Conservation (phyloP, 2,888 invertebrate genomes). For the Hirtodrosophila trivittata region DNA sequence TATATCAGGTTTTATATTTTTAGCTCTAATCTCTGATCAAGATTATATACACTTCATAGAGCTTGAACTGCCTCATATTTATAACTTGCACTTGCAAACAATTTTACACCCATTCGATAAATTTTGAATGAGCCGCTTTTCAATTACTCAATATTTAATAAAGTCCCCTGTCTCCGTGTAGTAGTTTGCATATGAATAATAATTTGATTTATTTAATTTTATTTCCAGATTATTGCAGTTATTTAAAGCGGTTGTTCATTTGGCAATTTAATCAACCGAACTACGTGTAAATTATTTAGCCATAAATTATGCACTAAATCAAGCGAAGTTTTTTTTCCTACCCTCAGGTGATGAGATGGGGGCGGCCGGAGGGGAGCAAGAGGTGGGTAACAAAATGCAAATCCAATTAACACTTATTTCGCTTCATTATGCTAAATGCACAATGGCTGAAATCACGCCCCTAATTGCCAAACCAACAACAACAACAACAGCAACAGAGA, state of each 20-base stretch:
- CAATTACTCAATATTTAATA: too few species aligned
- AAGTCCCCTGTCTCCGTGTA: not conserved
- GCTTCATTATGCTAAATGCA: slow-evolving; percentile 78
- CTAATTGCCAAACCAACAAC: slow-evolving; percentile 67
- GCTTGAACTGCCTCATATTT: too few species aligned
- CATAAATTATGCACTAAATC: slow-evolving; percentile 79
- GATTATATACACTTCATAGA: too few species aligned
- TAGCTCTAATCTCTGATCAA: too few species aligned
- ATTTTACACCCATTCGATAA: too few species aligned
- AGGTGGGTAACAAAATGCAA: slow-evolving; percentile 51
- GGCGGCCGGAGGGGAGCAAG: not conserved
- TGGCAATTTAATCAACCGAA: slow-evolving; percentile 60
- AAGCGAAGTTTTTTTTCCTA: slow-evolving; percentile 43
- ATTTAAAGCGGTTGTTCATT: slow-evolving; percentile 44
- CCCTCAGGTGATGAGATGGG: not conserved
- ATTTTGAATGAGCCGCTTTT: too few species aligned
- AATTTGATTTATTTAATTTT: slow-evolving; percentile 2
- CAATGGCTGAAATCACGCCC: slow-evolving; percentile 78
- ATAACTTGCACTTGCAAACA: too few species aligned
- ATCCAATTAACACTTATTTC: slow-evolving; percentile 80
- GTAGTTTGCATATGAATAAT: slow-evolving; percentile 1
- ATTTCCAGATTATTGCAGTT: slow-evolving; percentile 18
- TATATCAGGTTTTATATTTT: too few species aligned
- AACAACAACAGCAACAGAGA: slow-evolving; percentile 31
- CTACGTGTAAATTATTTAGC: slow-evolving; percentile 59